Percentiles rank a stretch among this genome's conserved stretches.
Evolutionary conservation across 1,140 invertebrate genomes (phyloP).

Genomic region (Caenorhabditis brenneri): DNA sequence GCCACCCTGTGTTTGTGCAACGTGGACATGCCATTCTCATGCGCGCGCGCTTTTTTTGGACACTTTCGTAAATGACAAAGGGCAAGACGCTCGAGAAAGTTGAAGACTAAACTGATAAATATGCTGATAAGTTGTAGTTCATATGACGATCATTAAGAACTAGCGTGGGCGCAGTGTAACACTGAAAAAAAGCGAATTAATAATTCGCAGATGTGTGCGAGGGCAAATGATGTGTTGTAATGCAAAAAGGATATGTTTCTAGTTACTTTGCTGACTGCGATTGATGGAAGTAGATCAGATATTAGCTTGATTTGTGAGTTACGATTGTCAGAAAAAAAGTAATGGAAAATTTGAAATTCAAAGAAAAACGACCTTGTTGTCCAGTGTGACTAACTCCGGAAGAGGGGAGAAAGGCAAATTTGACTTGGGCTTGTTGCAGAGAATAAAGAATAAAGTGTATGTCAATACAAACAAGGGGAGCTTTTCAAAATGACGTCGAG

Average conservation of each 20-base stretch:
- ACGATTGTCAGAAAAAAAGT: neutral
- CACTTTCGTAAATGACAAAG: neutral
- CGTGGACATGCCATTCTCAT: neutral
- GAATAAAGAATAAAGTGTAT: neutral
- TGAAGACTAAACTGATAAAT: neutral
- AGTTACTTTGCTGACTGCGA: neutral
- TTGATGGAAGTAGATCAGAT: neutral
- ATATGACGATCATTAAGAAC: neutral
- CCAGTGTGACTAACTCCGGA: neutral
- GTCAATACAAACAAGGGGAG: neutral
- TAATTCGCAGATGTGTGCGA: neutral
- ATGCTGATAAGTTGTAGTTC: neutral
- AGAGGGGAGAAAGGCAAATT: neutral
- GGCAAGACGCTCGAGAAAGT: neutral
- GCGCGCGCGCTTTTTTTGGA: neutral
- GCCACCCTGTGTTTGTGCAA: neutral
- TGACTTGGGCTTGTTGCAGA: neutral
- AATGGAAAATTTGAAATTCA: neutral
- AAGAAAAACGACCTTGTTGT: neutral
- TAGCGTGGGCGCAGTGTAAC: neutral
- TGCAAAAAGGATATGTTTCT: neutral
- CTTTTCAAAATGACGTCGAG: neutral
- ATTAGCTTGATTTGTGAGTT: neutral
- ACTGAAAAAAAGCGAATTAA: neutral
- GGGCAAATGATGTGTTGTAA: neutral